Evolutionary conservation across 2,113 vertebrate species (phyloP), one percentile per base, ranked within the genome.

Genomic region (Cyprinodon tularosa): DNA sequence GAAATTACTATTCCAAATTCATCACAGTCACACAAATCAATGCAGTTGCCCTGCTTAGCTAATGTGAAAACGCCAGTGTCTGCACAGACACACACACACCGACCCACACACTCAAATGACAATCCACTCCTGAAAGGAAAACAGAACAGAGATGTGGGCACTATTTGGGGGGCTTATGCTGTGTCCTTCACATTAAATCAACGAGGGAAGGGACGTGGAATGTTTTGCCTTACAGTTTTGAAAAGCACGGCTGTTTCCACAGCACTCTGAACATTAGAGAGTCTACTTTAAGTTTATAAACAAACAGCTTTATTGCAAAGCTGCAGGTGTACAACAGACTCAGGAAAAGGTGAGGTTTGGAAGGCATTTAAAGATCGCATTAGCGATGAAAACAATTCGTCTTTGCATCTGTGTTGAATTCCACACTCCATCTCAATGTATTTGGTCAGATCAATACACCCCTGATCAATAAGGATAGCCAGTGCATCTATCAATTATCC

Each of bases 1-100:
- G 93, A 95, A 96, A 96, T 97, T 95, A 95, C 95, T 92, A 93
- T 95, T 95, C 95, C 95, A 95, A 96, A 96, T 97, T 96, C 95
- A 96, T 97, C 96, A 96, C 94, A 93, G 88, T 92, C 88, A 87
- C 94, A 92, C 85, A 78, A 95, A 96, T 96, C 95, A 95, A 96
- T 96, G 92, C 91, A 89, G 90, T 92, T 76, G 89, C 92, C 93
- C 92, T 88, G 91, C 94, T 95, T 95, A 93, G 94, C 95, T 95
- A 95, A 94, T 96, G 94, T 93, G 93, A 94, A 95, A 95, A 96
- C 93, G 91, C 92, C 93, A 93, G 91, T 91, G 89, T 91, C 85
- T 86, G 84, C 82, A 72, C 84, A 64, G 36, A 77, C 76, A 71
- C 42, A 57, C 42, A 74, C 63, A 66, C 77, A 61, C 80, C 74